Evolutionary conservation across 2,797 vertebrate genomes (phyloP), one percentile per base, ranked within the genome.

Genomic region (Oreortyx pictus): DNA sequence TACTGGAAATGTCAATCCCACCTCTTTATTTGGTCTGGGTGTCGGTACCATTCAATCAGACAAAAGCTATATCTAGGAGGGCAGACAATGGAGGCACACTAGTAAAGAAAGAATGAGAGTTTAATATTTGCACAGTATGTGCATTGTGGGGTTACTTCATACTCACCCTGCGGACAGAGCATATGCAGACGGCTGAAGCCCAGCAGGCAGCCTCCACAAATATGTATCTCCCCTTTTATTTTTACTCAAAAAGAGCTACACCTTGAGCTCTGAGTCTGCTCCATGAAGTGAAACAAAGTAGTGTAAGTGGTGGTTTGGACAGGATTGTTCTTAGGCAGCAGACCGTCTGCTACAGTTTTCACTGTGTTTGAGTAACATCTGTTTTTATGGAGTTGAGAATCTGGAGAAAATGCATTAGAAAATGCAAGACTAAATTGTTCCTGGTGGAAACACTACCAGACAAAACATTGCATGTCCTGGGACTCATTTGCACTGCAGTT

Each of bases 111-210:
- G 75, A 22, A 3, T 33, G 50, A 44, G 22, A 31, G 47, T 43
- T 81, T n/a, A 6, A 3, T 43, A 7, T 9, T 57, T 22, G 25
- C 20, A 19, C 19, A 0, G 0, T 17, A 14, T 6, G 16, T 59
- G 46, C 39, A 72, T 62, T 49, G 49, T 0, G 1, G 10, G 10
- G 2, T 14, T 72, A 1, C 8, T 61, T 91, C 33, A 9, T 37
- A 24, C 31, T 39, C 33, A 37, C 35, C 39, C 29, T 29, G 14
- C 44, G 11, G 24, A 25, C 37, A 54, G 33, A 77, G 35, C 7
- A 3, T 50, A 31, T 20, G 49, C 25, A 59, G 33, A 17, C 15
- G 7, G 41, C 0, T 65, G 41, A 70, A 77, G 13, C 15, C 13
- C 25, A 64, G 39, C 41, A 86, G 61, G 29, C 5, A 83, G 54